Percentiles rank a stretch among this genome's conserved stretches.
Evolutionary conservation across 2,888 invertebrate genomes (phyloP).

Genomic region (Cerastis leucographa): DNA sequence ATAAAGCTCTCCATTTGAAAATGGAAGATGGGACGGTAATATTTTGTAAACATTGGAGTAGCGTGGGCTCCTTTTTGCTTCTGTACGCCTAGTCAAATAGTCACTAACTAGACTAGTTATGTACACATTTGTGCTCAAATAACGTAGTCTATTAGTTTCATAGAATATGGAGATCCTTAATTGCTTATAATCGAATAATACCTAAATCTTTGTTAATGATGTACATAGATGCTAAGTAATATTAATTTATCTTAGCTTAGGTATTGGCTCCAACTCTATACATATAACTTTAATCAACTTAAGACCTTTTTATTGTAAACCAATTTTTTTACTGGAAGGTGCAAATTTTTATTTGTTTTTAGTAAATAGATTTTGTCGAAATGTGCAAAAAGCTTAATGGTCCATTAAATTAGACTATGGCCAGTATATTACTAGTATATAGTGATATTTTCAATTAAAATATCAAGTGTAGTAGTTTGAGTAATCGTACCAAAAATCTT

Average conservation of each 20-base stretch:
- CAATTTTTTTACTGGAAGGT: too few species aligned
- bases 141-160: not conserved
- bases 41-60: not conserved
- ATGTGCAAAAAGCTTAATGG: not conserved
- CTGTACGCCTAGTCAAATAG: not conserved
- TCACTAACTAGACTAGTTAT: not conserved
- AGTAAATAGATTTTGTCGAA: not conserved
- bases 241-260: too few species aligned
- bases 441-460: too few species aligned
- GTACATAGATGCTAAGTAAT: too few species aligned
- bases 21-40: not conserved
- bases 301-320: too few species aligned
- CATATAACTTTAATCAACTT: too few species aligned
- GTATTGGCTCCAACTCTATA: too few species aligned
- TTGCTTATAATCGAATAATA: not conserved
- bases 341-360: too few species aligned
- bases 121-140: not conserved
- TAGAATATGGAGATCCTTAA: not conserved
- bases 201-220: not conserved
- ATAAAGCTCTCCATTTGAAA: not conserved
- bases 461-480: too few species aligned
- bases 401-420: not conserved
- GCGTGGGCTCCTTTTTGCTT: constrained; percentile 10
- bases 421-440: too few species aligned
- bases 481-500: not conserved